A percentile compares a stretch with the other conserved stretches of the same genome.
Evolutionary conservation across 35 echinoderm and acorn worm species (phyloP).

Genomic region (Ptychodera flava): DNA sequence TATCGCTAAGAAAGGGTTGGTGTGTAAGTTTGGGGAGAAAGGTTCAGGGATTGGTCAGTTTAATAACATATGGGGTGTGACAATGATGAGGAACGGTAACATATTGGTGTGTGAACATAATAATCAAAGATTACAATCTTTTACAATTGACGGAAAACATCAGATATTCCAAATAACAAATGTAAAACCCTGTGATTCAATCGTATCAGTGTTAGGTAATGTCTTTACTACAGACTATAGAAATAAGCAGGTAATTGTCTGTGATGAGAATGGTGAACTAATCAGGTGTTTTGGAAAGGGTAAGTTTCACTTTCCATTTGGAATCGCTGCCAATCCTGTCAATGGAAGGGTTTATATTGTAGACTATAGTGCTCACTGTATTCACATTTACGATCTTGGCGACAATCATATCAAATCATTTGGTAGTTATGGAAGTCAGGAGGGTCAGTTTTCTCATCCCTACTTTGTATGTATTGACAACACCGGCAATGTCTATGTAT

Average conservation of each 20-base stretch:
- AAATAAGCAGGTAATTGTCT: not conserved
- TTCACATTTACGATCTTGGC: not conserved
- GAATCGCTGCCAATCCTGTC: not conserved
- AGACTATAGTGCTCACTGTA: not conserved
- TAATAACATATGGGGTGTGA: not conserved
- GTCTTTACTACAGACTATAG: not conserved
- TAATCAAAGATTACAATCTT: not conserved
- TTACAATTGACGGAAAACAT: not conserved
- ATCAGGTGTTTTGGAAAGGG: not conserved
- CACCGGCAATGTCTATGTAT: not conserved
- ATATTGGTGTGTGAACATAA: not conserved
- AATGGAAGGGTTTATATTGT: not conserved
- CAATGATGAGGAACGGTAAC: not conserved
- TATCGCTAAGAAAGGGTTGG: not conserved
- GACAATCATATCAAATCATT: not conserved
- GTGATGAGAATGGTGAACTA: not conserved
- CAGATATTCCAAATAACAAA: not conserved
- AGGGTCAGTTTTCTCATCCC: not conserved
- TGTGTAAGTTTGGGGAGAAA: not conserved
- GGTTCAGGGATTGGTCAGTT: not conserved
- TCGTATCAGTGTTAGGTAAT: not conserved
- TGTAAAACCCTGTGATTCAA: not conserved
- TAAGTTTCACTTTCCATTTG: not conserved
- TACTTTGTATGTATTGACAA: not conserved
- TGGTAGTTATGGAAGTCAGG: not conserved